Base-by-base conservation (phyloP, 2,797 vertebrate species). In the Acrocephalus scirpaceus region DNA sequence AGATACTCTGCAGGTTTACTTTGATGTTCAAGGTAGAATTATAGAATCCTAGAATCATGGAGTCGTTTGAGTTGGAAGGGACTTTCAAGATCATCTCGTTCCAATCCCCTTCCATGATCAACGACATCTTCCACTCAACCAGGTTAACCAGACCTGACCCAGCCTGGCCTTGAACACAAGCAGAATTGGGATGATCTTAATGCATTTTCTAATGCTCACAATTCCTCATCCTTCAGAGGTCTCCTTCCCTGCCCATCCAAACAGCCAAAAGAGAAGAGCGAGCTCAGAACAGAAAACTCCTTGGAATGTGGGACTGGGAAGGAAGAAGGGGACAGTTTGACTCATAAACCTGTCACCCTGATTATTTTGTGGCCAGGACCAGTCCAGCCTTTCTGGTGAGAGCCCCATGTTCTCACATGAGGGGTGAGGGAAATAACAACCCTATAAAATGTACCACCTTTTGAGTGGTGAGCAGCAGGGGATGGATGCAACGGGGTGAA, bases 71-170 rank as follows among this genome's bases (percentile, higher is more conserved):
- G 18, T 32, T 60, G 60, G 30, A 78, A 58, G 3, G 22, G 5
- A 29, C 19, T 4, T 54, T 42, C 32, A 72, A 60, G 12, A 42
- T 10, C 26, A 47, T 36, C n/a, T 47, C 0, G 0, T 40, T 65
- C 29, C 25, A 65, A 27, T 10, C 3, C 18, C 8, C 7, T 64
- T 27, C 44, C 8, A 4, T 18, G 27, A 29, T 16, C 23, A 57
- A 44, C 36, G 3, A 30, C n/a, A 45, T 2, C 4, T 47, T 53
- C 18, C 18, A 30, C 53, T 27, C 15, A 9, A 34, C 4, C 18
- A 53, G 29, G 40, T 40, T 34, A 15, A 14, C 47, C 61, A 58
- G 34, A 30, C 30, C 18, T 18, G 11, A 18, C 6, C 16, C 45
- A 72, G 30, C 47, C 65, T 34, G 57, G 20, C n/a, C 53, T 66